phyloP scores from a whole-genome alignment of 1,140 invertebrate species.

The Anadara kagoshimensis region DNA sequence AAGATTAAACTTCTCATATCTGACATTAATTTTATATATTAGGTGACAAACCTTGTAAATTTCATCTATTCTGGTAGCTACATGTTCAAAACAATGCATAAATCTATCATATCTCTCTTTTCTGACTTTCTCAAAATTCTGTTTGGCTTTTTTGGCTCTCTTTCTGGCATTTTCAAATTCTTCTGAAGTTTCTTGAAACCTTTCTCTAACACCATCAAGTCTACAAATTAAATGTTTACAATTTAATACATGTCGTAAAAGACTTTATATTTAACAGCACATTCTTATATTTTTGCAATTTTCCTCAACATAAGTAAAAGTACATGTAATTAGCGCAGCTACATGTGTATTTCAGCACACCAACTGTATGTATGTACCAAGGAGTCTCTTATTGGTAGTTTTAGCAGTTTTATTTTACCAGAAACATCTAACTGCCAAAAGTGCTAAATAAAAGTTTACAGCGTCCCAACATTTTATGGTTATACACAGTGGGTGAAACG shows the following conservation, averaged over 20 bases:
- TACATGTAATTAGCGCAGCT: no score
- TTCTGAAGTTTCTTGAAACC: conserved; percentile 95
- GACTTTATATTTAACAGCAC: no score
- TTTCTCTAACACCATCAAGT: conserved; percentile 95
- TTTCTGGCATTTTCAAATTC: conserved; percentile 96
- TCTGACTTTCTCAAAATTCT: conserved; percentile 95
- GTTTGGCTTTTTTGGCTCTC: conserved; percentile 94
- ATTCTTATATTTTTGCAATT: no score
- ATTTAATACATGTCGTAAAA: background rate
- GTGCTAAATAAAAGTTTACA: no score
- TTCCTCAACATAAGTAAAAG: no score
- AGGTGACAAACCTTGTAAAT: conserved; percentile 91
- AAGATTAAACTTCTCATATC: background rate
- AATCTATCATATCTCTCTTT: conserved; percentile 95
- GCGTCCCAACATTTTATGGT: no score
- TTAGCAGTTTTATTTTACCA: no score
- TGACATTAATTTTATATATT: background rate
- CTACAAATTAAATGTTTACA: conserved; percentile 74
- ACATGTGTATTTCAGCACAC: no score
- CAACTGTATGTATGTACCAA: no score
- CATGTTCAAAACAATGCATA: conserved; percentile 97
- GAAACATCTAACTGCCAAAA: no score
- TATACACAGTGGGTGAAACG: no score
- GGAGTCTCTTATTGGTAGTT: no score
- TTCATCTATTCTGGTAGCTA: conserved; percentile 96